Base-by-base conservation (phyloP, 2,797 vertebrate species). In the Cichlasoma orientale region DNA sequence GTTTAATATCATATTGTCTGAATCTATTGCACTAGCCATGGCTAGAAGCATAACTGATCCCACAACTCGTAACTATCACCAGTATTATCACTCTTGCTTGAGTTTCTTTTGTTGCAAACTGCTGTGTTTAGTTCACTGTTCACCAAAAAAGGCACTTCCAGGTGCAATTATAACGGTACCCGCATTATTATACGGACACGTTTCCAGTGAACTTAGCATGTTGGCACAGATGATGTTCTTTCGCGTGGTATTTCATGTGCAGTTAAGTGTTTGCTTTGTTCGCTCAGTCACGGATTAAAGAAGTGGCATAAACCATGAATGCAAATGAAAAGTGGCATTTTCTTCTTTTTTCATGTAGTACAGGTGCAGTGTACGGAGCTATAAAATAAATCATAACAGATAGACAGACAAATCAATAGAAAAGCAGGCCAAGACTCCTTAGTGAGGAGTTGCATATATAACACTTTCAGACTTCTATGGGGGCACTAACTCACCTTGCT, bases 401-500 rank as follows among this genome's bases (percentile, higher is more conserved):
- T 25, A 23, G 72, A 47, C 14, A 57, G 21, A 68, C 10, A 38
- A 18, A 75, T 21, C 27, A 4, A 61, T 16, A 50, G 29, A 63
- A 18, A 21, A 59, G 58, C 41, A 66, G 66, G 50, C 18, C 53
- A 5, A 14, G 56, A 79, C 44, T 74, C 44, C 75, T 68, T n/a
- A 44, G 68, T 38, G 27, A 72, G 70, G 75, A 25, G 74, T 55
- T 5, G 53, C 44, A 57, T 25, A 66, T 21, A 36, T 63, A 75
- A 80, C 58, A 12, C 78, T 33, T 9, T 77, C 44, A 70, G 61
- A 81, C 78, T 72, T 52, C 55, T 83, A 54, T 54, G 27, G 58
- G 50, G 50, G 56, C 61, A 58, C 79, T 56, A 77, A 59, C 73
- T 88, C 85, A 85, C 86, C 87, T 82, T 56, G 86, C 79, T 87